phyloP scores from a whole-genome alignment of 2,113 vertebrate genomes.

The Osmerus eperlanus region DNA sequence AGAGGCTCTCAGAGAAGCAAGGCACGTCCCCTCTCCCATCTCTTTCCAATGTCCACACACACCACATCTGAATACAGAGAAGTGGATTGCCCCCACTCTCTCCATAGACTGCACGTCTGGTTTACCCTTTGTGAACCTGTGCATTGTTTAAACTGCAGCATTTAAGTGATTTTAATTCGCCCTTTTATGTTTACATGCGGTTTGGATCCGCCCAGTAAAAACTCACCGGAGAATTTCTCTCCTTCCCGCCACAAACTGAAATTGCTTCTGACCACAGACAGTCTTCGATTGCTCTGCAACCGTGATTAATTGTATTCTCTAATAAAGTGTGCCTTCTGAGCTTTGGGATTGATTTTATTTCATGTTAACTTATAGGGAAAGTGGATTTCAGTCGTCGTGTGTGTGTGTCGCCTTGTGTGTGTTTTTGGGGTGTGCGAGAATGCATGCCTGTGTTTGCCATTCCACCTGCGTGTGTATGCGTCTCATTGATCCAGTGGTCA shows the following conservation, averaged over 20 bases:
- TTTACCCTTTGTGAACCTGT: no score
- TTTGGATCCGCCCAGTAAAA: neutral
- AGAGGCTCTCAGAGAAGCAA: neutral
- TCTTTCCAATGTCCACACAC: no score
- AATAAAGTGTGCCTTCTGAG: slow-evolving; percentile 39
- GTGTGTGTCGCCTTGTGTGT: neutral
- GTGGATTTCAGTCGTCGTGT: slow-evolving; percentile 24
- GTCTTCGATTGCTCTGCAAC: slow-evolving; percentile 27
- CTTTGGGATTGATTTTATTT: slow-evolving; percentile 50
- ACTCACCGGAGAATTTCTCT: neutral
- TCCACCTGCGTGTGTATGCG: neutral
- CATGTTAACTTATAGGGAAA: slow-evolving; percentile 46
- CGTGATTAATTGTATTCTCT: slow-evolving; percentile 54
- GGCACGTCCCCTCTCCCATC: neutral
- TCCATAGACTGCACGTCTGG: no score
- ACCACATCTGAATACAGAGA: no score
- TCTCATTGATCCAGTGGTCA: neutral
- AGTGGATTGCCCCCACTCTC: no score
- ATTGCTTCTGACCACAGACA: slow-evolving; percentile 21
- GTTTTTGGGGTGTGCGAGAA: neutral
- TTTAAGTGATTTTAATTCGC: neutral
- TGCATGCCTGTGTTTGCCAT: neutral
- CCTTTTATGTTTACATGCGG: neutral
- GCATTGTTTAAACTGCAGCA: no score
- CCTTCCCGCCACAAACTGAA: slow-evolving; percentile 17